A percentile compares a stretch with the other conserved stretches of the same genome.
These are phyloP conservation scores for Sparidentex hasta DNA, from an alignment of 2,797 vertebrate genomes.

Conservation along the genomic window DNA sequence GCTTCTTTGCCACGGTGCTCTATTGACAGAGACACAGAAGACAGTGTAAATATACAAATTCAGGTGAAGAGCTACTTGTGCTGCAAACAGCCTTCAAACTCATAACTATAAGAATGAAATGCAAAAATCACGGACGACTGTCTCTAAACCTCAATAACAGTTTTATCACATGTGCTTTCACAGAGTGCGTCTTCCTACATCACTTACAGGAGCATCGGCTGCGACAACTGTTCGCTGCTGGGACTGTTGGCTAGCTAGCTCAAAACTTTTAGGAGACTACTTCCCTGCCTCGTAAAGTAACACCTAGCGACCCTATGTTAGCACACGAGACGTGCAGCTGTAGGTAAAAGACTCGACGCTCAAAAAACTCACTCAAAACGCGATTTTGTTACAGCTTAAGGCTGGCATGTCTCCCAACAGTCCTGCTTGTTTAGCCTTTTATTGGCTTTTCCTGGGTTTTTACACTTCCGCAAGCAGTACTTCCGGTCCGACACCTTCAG, in stretches of 20 bases:
- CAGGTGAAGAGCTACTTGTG: neutral
- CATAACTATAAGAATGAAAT: too few species aligned
- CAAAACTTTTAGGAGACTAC: neutral
- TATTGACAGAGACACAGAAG: neutral
- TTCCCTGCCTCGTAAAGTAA: fast-evolving
- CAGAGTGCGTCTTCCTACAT: neutral
- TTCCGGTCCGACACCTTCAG: neutral
- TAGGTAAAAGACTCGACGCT: too few species aligned
- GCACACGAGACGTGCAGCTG: too few species aligned
- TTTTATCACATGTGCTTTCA: neutral
- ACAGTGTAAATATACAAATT: neutral
- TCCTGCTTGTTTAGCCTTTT: too few species aligned
- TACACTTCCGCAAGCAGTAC: neutral
- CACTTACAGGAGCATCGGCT: neutral
- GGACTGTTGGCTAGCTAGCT: neutral
- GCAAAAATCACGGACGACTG: neutral
- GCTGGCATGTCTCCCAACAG: too few species aligned
- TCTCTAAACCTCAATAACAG: neutral
- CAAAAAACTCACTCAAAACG: too few species aligned
- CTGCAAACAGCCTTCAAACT: neutral
- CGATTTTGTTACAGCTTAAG: too few species aligned
- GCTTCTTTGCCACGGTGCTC: neutral
- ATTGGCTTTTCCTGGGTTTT: too few species aligned
- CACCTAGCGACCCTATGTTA: too few species aligned
- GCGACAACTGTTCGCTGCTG: neutral